A percentile compares a stretch with the other conserved stretches of the same genome.
These are phyloP conservation scores for Zosterops borbonicus DNA, from an alignment of 2,113 vertebrate genomes.

Conservation along the genomic window DNA sequence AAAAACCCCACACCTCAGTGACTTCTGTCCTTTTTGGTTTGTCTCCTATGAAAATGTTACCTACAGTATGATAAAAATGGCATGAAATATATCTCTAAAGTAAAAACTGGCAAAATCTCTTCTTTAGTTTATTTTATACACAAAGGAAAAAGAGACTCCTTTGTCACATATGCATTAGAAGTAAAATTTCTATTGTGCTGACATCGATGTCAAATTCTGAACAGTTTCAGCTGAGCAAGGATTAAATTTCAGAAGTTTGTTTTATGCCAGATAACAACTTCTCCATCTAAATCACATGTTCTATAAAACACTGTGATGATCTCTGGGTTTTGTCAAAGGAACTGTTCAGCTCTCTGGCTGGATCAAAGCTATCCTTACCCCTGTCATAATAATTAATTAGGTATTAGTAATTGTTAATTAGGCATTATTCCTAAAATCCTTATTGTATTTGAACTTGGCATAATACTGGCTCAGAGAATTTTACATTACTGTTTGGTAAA, in stretches of 20 bases:
- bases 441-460: neutral
- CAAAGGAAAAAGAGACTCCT: neutral
- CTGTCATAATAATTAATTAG: conserved; percentile 15
- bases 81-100: neutral
- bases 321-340: conserved; percentile 33
- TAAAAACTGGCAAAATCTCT: neutral
- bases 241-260: conserved; percentile 30
- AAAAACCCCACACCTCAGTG: neutral
- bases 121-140: neutral
- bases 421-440: neutral
- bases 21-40: neutral
- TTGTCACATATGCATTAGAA: neutral
- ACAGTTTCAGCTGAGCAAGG: neutral
- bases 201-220: conserved; percentile 2
- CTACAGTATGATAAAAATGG: neutral
- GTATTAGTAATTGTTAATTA: conserved; percentile 7
- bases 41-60: neutral
- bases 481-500: neutral
- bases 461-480: neutral
- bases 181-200: neutral
- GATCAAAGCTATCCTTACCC: conserved; percentile 2
- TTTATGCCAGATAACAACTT: neutral
- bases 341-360: neutral
- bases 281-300: conserved; percentile 3
- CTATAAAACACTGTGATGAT: neutral